Percentiles rank a stretch among this genome's conserved stretches.
Conservation (phyloP, 2,113 vertebrate species). For the Onychostoma macrolepis region DNA sequence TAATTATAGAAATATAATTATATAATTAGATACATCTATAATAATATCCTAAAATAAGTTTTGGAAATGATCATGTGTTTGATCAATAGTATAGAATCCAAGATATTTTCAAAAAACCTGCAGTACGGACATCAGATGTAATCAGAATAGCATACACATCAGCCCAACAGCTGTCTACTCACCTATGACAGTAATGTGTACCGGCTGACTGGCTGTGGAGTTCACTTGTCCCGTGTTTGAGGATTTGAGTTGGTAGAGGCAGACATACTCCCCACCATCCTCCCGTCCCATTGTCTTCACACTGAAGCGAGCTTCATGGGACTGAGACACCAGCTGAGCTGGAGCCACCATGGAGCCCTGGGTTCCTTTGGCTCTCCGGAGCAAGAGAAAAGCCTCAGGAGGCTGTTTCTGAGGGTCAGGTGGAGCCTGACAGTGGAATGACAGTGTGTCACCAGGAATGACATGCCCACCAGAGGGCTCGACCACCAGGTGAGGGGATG, state of each 20-base stretch:
- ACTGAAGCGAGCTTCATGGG: constrained; percentile 55
- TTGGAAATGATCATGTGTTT: neutral
- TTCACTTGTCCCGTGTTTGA: constrained; percentile 51
- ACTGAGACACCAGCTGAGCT: constrained; percentile 20
- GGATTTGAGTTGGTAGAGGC: constrained; percentile 65
- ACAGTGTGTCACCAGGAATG: constrained; percentile 30
- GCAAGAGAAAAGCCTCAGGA: constrained; percentile 33
- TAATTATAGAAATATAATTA: too few relatives aligned
- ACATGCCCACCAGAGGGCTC: constrained; percentile 18
- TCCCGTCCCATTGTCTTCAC: constrained; percentile 63
- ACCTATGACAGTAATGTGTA: constrained; percentile 66
- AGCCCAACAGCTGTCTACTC: neutral
- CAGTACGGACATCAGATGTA: neutral
- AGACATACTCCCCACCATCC: constrained; percentile 69
- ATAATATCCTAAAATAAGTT: neutral
- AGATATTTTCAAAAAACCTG: neutral
- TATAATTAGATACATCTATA: too few relatives aligned
- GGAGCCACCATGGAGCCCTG: neutral
- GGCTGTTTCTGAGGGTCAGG: neutral
- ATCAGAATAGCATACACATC: neutral
- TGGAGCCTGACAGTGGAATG: constrained; percentile 45
- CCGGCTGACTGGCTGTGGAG: constrained; percentile 66
- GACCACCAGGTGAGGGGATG: constrained; percentile 42
- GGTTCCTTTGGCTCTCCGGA: constrained; percentile 15
- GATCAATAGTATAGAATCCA: neutral